Conservation (phyloP, 2,888 invertebrate genomes). For the Parascotia fuliginaria region DNA sequence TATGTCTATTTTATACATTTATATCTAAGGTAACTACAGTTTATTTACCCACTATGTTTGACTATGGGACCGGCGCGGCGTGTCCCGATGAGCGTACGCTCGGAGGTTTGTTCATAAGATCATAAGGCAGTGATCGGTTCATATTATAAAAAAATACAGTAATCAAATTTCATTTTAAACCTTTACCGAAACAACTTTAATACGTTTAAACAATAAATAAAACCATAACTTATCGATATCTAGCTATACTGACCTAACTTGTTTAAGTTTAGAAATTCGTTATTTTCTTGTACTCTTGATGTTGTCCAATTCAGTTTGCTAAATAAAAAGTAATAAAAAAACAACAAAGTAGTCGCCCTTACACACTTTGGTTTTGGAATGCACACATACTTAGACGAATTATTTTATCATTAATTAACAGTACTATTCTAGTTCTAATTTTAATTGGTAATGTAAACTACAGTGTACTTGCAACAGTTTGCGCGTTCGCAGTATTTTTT, state of each 20-base stretch:
- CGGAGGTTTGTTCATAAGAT: constrained; percentile 60
- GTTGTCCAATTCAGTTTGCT: background rate
- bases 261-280: constrained; percentile 8
- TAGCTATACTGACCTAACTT: constrained; percentile 43
- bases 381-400: constrained; percentile 1
- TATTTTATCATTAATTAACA: background rate
- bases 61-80: constrained; percentile 70
- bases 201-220: constrained; percentile 48
- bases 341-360: constrained; percentile 2
- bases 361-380: constrained; percentile 15
- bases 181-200: constrained; percentile 35
- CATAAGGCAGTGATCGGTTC: constrained; percentile 72
- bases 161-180: constrained; percentile 30
- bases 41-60: constrained; percentile 73
- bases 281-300: background rate
- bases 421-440: background rate
- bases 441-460: constrained; percentile 15
- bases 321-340: constrained; percentile 4
- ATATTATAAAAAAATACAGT: constrained; percentile 26
- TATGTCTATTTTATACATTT: constrained; percentile 70
- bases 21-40: constrained; percentile 72
- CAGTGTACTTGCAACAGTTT: constrained; percentile 16
- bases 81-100: constrained; percentile 58
- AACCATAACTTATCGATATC: constrained; percentile 37
- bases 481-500: constrained; percentile 30